A percentile compares a stretch with the other conserved stretches of the same genome.
Conservation (phyloP, 2,113 vertebrate species). For the Syngnathus scovelli region DNA sequence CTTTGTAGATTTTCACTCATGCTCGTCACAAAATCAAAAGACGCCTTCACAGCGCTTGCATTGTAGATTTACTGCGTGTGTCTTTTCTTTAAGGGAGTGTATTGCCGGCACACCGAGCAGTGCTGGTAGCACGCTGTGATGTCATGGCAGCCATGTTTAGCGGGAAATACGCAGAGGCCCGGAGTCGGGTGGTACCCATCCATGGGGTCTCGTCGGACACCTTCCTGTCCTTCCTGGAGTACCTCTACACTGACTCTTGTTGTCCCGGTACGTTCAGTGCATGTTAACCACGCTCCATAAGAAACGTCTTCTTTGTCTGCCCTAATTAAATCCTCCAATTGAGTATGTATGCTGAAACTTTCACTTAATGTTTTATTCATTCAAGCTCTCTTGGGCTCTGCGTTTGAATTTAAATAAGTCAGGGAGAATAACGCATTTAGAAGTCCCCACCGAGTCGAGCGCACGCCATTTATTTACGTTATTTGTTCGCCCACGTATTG, state of each 20-base stretch:
- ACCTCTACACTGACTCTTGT: conserved; percentile 93
- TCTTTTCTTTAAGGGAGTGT: conserved; percentile 74
- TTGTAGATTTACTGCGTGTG: background rate
- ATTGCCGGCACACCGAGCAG: conserved; percentile 88
- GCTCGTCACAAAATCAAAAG: background rate
- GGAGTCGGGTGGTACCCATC: conserved; percentile 85
- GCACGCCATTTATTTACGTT: background rate
- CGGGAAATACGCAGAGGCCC: conserved; percentile 90
- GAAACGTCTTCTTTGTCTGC: background rate
- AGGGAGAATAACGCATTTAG: background rate
- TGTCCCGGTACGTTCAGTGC: conserved; percentile 82
- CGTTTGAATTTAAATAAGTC: conserved; percentile 13
- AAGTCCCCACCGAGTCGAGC: background rate
- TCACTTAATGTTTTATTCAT: conserved; percentile 15
- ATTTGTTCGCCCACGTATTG: too few relatives aligned
- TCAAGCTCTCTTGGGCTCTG: background rate
- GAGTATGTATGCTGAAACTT: conserved; percentile 9
- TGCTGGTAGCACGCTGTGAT: conserved; percentile 89
- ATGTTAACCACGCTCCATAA: background rate
- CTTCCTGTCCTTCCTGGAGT: conserved; percentile 93
- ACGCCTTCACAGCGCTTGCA: background rate
- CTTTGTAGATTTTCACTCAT: background rate
- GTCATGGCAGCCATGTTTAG: conserved; percentile 99
- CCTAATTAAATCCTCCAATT: conserved; percentile 17
- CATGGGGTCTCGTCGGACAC: conserved; percentile 93